Percentiles rank a stretch among this genome's conserved stretches.
phyloP scores from a whole-genome alignment of 2,888 invertebrate genomes.

The Lasius fuliginosus region DNA sequence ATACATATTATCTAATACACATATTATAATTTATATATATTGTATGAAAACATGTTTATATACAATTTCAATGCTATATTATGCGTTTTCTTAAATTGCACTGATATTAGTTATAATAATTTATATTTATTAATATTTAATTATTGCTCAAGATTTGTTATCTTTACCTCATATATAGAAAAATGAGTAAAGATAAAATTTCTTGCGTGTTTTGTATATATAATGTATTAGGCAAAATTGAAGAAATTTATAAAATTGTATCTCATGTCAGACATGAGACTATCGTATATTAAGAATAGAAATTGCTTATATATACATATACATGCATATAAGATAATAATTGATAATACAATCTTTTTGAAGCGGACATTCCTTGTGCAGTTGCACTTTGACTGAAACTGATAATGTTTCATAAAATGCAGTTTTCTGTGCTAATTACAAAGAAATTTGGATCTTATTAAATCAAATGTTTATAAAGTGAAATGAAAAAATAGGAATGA shows the following conservation, averaged over 20 bases:
- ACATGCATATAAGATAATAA: neutral
- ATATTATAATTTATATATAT: neutral
- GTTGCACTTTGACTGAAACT: neutral
- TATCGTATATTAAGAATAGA: neutral
- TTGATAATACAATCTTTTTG: conserved; percentile 10
- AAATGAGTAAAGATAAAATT: neutral
- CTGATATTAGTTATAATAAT: neutral
- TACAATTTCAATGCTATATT: neutral
- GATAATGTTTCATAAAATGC: neutral
- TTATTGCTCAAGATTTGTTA: neutral
- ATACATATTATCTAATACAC: neutral
- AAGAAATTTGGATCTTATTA: neutral
- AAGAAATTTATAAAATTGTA: neutral
- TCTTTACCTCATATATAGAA: conserved; percentile 1
- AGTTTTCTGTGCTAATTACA: neutral
- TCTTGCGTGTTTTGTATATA: neutral
- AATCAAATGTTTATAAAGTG: neutral
- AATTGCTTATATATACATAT: neutral
- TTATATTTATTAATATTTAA: neutral
- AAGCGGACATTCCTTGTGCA: neutral
- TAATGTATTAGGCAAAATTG: neutral
- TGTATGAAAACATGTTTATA: neutral
- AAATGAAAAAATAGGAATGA: neutral
- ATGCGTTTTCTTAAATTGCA: neutral
- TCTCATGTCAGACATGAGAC: neutral